Percentiles rank a stretch among this genome's conserved stretches.
phyloP scores from a whole-genome alignment of 2,888 invertebrate genomes.

The Nemapogon koenigi region DNA sequence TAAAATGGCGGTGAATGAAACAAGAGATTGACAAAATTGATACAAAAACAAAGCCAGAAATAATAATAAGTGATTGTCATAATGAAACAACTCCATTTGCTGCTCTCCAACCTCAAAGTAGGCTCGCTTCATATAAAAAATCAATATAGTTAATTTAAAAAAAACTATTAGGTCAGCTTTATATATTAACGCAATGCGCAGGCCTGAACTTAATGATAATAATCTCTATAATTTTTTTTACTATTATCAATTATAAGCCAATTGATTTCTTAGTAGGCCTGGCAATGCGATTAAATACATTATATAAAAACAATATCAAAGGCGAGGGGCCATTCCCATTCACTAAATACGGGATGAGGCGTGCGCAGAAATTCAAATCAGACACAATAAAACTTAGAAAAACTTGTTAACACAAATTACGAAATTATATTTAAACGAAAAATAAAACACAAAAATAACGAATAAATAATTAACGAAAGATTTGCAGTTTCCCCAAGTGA shows the following conservation, averaged over 20 bases:
- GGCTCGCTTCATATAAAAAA: background rate
- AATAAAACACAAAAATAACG: conserved; percentile 1
- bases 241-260: conserved; percentile 1
- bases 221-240: background rate
- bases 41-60: background rate
- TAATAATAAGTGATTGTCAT: background rate
- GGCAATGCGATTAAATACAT: conserved; percentile 7
- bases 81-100: no score
- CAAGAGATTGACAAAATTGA: background rate
- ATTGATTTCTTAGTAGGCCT: background rate
- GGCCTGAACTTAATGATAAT: no score
- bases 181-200: conserved; percentile 2
- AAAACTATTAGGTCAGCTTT: conserved; percentile 4
- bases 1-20: conserved; percentile 8
- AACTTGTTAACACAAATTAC: conserved; percentile 32
- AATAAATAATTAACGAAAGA: conserved; percentile 19
- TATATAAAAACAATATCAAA: conserved; percentile 2
- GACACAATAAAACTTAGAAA: conserved; percentile 29
- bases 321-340: conserved; percentile 17
- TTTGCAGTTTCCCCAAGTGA: conserved; percentile 22
- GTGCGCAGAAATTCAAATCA: conserved; percentile 43
- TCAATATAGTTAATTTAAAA: no score
- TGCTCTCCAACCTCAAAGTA: conserved; percentile 7
- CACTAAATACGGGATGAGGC: conserved; percentile 27
- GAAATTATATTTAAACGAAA: conserved; percentile 1